A percentile compares a stretch with the other conserved stretches of the same genome.
phyloP scores from a whole-genome alignment of 53 echinoderm and acorn worm genomes.

The Antedon mediterranea region DNA sequence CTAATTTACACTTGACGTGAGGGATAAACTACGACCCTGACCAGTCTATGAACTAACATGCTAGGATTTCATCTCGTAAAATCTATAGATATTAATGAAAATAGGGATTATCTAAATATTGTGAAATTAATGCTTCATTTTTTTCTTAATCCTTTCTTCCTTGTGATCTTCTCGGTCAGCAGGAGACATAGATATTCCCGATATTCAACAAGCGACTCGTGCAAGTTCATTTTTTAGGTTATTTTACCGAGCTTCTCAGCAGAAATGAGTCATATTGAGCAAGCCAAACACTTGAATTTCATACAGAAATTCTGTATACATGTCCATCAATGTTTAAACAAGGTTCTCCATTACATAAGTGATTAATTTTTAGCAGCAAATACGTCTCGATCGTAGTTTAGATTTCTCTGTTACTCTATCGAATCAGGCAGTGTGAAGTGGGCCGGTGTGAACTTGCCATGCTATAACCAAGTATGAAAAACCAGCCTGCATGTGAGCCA shows the following conservation, averaged over 20 bases:
- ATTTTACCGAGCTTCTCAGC: neutral
- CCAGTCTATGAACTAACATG: neutral
- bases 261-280: neutral
- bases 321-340: slow-evolving; percentile 1
- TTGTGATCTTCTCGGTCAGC: neutral
- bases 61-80: neutral
- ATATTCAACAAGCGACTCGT: neutral
- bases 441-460: neutral
- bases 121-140: neutral
- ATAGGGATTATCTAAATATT: neutral
- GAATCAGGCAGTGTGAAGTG: neutral
- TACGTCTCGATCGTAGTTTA: neutral
- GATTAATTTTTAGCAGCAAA: slow-evolving; percentile 1
- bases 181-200: neutral
- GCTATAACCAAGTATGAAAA: neutral
- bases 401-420: neutral
- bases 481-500: neutral
- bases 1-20: neutral
- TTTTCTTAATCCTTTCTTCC: neutral
- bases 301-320: neutral
- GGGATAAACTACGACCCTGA: neutral
- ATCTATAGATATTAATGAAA: neutral
- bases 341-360: neutral
- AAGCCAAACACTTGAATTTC: neutral
- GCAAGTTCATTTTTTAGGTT: neutral